Percentiles rank a stretch among this genome's conserved stretches.
These are phyloP conservation scores for Melitaea cinxia DNA, from an alignment of 1,140 invertebrate species.

Conservation along the genomic window DNA sequence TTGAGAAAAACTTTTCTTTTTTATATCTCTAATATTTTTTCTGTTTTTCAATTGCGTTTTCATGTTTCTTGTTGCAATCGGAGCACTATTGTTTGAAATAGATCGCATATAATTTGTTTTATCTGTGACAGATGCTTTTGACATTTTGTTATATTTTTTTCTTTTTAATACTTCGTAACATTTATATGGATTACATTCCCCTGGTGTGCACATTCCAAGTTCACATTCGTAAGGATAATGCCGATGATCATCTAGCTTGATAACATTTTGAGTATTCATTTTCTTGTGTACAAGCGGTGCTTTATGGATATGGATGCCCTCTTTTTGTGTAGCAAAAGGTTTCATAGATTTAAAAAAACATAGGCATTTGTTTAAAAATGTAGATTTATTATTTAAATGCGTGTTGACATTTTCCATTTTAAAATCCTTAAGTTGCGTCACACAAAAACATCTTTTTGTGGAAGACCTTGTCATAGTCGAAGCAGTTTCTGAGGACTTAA, in stretches of 20 bases:
- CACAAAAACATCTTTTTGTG: not conserved
- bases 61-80: not conserved
- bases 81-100: not conserved
- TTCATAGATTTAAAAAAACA: conserved; percentile 10
- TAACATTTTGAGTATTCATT: conserved; percentile 7
- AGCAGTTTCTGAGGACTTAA: not conserved
- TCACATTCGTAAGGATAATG: conserved; percentile 45
- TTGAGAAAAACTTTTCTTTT: not conserved
- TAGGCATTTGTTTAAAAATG: conserved; percentile 22
- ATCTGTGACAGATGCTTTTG: not conserved
- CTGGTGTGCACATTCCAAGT: conserved; percentile 44
- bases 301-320: not conserved
- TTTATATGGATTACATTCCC: conserved; percentile 44
- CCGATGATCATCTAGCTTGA: not conserved
- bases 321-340: not conserved
- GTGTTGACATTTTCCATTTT: not conserved
- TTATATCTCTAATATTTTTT: not conserved
- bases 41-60: not conserved
- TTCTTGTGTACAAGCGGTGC: not conserved
- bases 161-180: conserved; percentile 43
- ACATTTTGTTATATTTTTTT: not conserved
- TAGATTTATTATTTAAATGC: not conserved
- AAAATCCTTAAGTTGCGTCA: not conserved
- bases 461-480: conserved; percentile 9
- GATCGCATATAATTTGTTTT: not conserved